Percentiles rank a stretch among this genome's conserved stretches.
Evolutionary conservation across 2,113 vertebrate genomes (phyloP).

Genomic region (Dasyornis broadbenti): DNA sequence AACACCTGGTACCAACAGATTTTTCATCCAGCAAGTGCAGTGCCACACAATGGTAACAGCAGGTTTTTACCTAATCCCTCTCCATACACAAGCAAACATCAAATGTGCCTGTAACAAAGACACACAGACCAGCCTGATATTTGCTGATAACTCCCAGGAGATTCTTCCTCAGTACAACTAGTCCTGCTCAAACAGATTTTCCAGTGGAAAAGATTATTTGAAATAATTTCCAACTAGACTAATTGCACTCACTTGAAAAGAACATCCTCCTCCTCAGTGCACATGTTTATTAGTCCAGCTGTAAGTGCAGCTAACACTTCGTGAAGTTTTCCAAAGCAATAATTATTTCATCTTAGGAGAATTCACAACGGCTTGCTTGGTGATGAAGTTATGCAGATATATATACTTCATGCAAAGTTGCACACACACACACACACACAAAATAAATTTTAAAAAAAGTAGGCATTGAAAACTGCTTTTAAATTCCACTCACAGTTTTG

Average conservation of each 20-base stretch:
- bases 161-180: neutral
- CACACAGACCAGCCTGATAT: neutral
- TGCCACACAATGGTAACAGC: neutral
- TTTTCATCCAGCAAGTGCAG: neutral
- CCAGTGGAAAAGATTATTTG: conserved; percentile 19
- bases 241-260: conserved; percentile 9
- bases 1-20: conserved; percentile 6
- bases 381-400: conserved; percentile 24
- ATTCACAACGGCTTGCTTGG: neutral
- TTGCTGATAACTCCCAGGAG: conserved; percentile 8
- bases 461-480: conserved; percentile 21
- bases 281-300: neutral
- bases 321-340: conserved; percentile 29
- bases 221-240: neutral
- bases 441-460: neutral
- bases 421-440: neutral
- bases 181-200: neutral
- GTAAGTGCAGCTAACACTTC: neutral
- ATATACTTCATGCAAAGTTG: conserved; percentile 35
- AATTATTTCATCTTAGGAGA: neutral
- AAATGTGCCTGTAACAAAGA: neutral
- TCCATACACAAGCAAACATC: neutral
- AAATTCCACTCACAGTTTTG: conserved; percentile 58
- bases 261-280: neutral
- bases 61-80: neutral